A percentile compares a stretch with the other conserved stretches of the same genome.
Evolutionary conservation across 2,888 invertebrate genomes (phyloP).

Genomic region (Clistopyga incitator): DNA sequence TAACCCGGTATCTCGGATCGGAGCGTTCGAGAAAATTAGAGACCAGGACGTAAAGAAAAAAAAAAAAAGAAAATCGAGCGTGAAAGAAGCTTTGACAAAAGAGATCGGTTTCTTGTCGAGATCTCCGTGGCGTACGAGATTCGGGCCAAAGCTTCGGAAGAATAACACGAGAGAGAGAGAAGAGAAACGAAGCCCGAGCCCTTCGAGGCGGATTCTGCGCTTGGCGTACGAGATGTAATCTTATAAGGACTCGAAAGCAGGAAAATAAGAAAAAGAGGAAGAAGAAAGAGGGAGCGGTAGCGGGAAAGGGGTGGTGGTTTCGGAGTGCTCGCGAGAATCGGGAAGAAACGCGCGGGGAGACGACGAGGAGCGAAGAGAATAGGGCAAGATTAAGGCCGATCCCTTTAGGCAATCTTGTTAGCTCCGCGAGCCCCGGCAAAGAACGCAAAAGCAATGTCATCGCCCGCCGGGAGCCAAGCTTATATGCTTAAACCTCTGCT

Average conservation of each 20-base stretch:
- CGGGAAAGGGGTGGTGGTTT: constrained; percentile 33
- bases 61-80: not conserved
- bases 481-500: constrained; percentile 61
- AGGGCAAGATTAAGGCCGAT: constrained; percentile 69
- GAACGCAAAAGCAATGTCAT: constrained; percentile 70
- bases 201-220: constrained; percentile 62
- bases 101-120: constrained; percentile 46
- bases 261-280: constrained; percentile 64
- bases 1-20: constrained; percentile 6
- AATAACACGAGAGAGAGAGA: constrained; percentile 16
- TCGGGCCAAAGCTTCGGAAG: constrained; percentile 29
- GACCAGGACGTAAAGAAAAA: not conserved
- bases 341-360: constrained; percentile 58
- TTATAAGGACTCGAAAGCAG: constrained; percentile 67
- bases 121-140: constrained; percentile 10
- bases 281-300: constrained; percentile 61
- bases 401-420: constrained; percentile 80
- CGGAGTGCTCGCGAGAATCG: constrained; percentile 21
- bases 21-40: constrained; percentile 24
- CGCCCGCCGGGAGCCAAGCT: constrained; percentile 47
- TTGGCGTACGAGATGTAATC: constrained; percentile 68
- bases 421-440: constrained; percentile 72
- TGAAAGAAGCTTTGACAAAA: constrained; percentile 34
- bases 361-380: constrained; percentile 50
- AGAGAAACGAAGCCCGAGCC: constrained; percentile 64